Percentiles rank a stretch among this genome's conserved stretches.
phyloP scores from a whole-genome alignment of 53 echinoderm and acorn worm species.

The Mesocentrotus franciscanus region DNA sequence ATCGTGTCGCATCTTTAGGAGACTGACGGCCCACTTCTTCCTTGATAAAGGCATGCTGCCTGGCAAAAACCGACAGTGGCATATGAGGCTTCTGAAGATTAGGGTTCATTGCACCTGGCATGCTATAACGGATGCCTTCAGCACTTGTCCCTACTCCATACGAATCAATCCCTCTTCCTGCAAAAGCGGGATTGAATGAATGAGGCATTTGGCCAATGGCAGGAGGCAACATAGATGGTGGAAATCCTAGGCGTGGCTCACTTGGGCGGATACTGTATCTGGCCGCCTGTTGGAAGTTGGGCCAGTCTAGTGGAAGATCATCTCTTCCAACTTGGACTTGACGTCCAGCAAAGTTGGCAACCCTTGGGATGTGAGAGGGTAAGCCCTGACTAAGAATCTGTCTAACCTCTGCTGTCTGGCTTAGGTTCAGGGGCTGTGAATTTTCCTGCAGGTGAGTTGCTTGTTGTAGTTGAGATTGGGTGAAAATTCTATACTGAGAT shows the following conservation, averaged over 20 bases:
- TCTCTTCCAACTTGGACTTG: constrained; percentile 60
- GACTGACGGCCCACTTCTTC: constrained; percentile 60
- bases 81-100: constrained; percentile 61
- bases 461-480: constrained; percentile 64
- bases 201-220: constrained; percentile 60
- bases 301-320: constrained; percentile 59
- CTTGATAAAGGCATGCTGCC: constrained; percentile 47
- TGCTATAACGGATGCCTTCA: constrained; percentile 59
- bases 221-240: constrained; percentile 61
- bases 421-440: constrained; percentile 86
- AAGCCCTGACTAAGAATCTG: constrained; percentile 78
- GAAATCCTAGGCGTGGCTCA: constrained; percentile 64
- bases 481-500: constrained; percentile 58
- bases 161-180: constrained; percentile 46
- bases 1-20: constrained; percentile 56
- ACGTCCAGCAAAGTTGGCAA: constrained; percentile 60
- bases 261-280: constrained; percentile 60
- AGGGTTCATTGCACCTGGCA: constrained; percentile 57
- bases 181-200: constrained; percentile 49
- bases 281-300: constrained; percentile 59
- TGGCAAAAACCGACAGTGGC: constrained; percentile 56
- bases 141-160: constrained; percentile 60
- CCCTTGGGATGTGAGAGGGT: constrained; percentile 51
- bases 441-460: constrained; percentile 62
- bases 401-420: constrained; percentile 83